Evolutionary conservation across 2,113 vertebrate genomes (phyloP).

Genomic region (Cottus gobio): DNA sequence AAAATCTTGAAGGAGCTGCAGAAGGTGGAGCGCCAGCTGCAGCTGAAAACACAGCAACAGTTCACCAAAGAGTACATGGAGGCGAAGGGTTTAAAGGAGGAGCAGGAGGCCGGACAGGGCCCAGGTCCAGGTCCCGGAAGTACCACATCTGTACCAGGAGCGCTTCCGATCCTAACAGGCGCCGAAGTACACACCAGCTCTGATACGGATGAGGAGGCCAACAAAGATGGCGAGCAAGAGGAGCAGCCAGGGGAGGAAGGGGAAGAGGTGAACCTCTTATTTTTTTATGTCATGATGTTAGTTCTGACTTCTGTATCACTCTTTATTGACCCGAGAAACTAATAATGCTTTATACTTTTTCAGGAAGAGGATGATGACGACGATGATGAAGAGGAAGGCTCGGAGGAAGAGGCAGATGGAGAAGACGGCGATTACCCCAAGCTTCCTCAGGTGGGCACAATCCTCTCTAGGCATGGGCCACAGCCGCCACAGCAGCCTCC

Average conservation of each 20-base stretch:
- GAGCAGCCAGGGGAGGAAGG: slow-evolving; percentile 64
- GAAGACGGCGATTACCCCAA: slow-evolving; percentile 91
- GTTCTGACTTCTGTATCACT: background rate
- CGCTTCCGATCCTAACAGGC: slow-evolving; percentile 48
- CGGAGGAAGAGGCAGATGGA: slow-evolving; percentile 89
- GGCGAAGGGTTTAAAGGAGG: slow-evolving; percentile 94
- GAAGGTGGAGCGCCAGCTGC: slow-evolving; percentile 98
- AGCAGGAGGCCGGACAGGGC: slow-evolving; percentile 80
- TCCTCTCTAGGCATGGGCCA: slow-evolving; percentile 88
- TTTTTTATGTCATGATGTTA: background rate
- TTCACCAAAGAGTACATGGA: slow-evolving; percentile 99
- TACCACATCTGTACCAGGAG: slow-evolving; percentile 46
- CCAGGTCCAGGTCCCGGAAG: slow-evolving; percentile 78
- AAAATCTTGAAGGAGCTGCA: slow-evolving; percentile 99
- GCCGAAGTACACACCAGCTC: slow-evolving; percentile 85
- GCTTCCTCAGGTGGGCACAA: slow-evolving; percentile 92
- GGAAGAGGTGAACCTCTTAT: slow-evolving; percentile 57
- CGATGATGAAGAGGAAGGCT: slow-evolving; percentile 89
- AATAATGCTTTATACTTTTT: slow-evolving; percentile 1
- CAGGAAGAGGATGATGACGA: slow-evolving; percentile 81
- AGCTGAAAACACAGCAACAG: slow-evolving; percentile 99
- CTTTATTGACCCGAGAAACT: background rate
- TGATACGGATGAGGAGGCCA: slow-evolving; percentile 86
- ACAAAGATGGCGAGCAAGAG: slow-evolving; percentile 74
- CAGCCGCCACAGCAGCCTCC: slow-evolving; percentile 80